Base-by-base conservation (phyloP, 2,113 vertebrate genomes). In the Barnardius zonarius region DNA sequence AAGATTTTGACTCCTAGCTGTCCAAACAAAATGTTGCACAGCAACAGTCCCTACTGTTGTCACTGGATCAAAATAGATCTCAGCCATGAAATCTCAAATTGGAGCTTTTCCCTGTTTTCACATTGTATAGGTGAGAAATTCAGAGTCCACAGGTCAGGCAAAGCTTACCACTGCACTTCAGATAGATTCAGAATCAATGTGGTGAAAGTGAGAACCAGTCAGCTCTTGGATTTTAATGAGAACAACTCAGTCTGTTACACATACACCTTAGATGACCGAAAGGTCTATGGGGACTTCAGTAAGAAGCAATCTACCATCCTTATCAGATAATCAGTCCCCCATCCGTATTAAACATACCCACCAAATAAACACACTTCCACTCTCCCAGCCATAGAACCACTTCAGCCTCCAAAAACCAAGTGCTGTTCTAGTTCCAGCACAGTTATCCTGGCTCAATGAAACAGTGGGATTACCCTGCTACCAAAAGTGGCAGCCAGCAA, bases 21-120 rank as follows among this genome's bases (percentile, higher is more conserved):
- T 90, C 88, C 83, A 94, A 97, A 95, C 63, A 94, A 90, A 88
- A 83, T 73, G 41, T 66, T 95, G 63, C 85, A 95, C 52, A 9
- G 78, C 92, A 94, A 90, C 82, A 91, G 59, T 23, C 41, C 44
- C 67, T 57, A 62, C 49, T 92, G 25, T 44, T 73, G 20, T 89
- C 49, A 77, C 63, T 37, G 19, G 6, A 83, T 62, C 59, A 91
- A 88, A 87, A 90, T 33, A 90, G 67, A 87, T 66, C 33, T 76
- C 49, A 31, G 81, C 41, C 28, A 59, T 54, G 51, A 79, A 79
- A 83, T 63, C 63, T 51, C 54, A 63, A 19, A 92, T 43, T 62
- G 1, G 5, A 90, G 52, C 7, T 91, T 91, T 70, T 76, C 37
- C 28, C 15, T 41, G 17, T 37, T 85, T 92, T 83, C 44, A 48